Percentiles rank a stretch among this genome's conserved stretches.
phyloP scores from a whole-genome alignment of 2,113 vertebrate genomes.

The Catharus bicknelli region DNA sequence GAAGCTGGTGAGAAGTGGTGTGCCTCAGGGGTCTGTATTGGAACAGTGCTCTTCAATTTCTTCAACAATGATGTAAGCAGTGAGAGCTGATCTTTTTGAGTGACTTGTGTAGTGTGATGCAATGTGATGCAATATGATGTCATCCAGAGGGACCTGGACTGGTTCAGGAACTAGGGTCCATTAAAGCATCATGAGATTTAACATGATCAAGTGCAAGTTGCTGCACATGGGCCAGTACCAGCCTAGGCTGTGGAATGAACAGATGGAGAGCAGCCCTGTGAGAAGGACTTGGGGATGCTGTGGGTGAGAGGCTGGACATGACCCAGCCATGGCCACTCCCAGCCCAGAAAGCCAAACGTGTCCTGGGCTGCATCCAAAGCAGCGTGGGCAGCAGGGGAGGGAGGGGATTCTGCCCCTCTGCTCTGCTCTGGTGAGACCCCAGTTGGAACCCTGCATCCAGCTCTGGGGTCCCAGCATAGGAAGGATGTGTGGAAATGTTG shows the following conservation, averaged over 20 bases:
- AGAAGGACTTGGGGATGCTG: neutral
- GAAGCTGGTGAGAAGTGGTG: neutral
- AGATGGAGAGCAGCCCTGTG: fast-evolving
- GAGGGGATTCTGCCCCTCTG: too few species aligned
- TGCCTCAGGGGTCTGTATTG: neutral
- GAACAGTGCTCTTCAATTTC: neutral
- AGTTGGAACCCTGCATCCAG: neutral
- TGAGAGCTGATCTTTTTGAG: neutral
- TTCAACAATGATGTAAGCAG: neutral
- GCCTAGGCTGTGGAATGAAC: neutral
- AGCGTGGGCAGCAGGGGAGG: too few species aligned
- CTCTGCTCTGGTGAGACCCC: neutral
- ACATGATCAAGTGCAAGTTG: neutral
- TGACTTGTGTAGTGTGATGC: neutral
- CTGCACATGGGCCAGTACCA: fast-evolving
- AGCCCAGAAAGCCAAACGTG: neutral
- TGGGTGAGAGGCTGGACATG: neutral
- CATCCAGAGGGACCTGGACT: neutral
- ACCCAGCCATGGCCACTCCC: neutral
- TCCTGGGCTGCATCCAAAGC: too few species aligned
- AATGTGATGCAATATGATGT: neutral
- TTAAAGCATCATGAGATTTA: neutral
- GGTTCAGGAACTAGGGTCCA: fast-evolving
- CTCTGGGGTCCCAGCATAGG: neutral
- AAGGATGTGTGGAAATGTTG: neutral